These are phyloP conservation scores for Guaruba guarouba DNA, from an alignment of 2,113 vertebrate species.

Conservation along the genomic window DNA sequence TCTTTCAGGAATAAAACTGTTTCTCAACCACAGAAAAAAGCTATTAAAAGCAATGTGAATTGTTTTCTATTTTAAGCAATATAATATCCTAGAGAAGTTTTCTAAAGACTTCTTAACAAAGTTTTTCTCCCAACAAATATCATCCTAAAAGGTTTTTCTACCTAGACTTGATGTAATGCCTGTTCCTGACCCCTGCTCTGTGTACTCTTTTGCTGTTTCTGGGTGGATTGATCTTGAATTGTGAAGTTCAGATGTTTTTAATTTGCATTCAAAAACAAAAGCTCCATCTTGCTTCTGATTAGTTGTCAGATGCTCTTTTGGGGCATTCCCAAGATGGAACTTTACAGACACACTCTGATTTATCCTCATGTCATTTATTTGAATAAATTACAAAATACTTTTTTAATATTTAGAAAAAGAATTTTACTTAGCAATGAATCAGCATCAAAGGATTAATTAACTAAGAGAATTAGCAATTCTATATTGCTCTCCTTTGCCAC, in stretches of 20 bases:
- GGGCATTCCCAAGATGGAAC: background rate
- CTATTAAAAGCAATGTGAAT: background rate
- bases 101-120: background rate
- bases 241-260: background rate
- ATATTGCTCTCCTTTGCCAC: constrained; percentile 19
- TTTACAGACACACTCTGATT: background rate
- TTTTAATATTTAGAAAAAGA: background rate
- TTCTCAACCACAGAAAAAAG: background rate
- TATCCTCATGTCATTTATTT: background rate
- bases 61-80: background rate
- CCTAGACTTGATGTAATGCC: background rate
- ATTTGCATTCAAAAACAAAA: background rate
- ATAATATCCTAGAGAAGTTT: background rate
- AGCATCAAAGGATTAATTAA: constrained; percentile 15
- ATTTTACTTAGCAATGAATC: background rate
- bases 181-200: background rate
- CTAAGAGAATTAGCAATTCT: constrained; percentile 17
- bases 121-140: background rate
- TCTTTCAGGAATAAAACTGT: background rate
- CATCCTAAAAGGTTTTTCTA: background rate
- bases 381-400: background rate
- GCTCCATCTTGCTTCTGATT: background rate
- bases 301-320: background rate
- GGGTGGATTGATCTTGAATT: background rate
- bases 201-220: background rate